Base-by-base conservation (phyloP, 2,113 vertebrate species). In the Lepisosteus osseus region DNA sequence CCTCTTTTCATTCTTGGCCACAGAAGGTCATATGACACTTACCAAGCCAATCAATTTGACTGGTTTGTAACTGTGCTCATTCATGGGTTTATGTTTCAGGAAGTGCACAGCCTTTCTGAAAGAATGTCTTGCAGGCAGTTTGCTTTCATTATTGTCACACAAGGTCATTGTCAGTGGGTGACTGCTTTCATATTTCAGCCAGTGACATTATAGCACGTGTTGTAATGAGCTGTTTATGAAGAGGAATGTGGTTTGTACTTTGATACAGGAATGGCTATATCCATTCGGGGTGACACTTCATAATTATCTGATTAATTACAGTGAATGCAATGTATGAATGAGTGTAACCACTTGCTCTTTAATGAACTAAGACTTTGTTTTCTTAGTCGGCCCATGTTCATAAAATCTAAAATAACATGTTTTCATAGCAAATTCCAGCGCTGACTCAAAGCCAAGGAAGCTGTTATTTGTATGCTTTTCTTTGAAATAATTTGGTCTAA, bases 221-320 rank as follows among this genome's bases (percentile, higher is more conserved):
- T 29, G 29, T 29, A 29, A 29, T 29, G 0, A 29, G 29, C 29
- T 29, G 29, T 29, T 29, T 29, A 29, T 29, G 29, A 29, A 29
- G 29, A 29, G 29, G 29, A 29, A 29, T 29, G 29, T 29, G 29
- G 29, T 29, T 29, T 29, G 29, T 29, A 29, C 29, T 29, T 1
- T 29, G 29, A 29, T 29, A 29, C 29, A 29, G 29, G 29, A 29
- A 29, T 29, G 29, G 29, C 29, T 29, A 29, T 29, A 29, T 29
- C 29, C 29, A 29, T 29, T 29, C 29, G 1, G 29, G 29, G 29
- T 29, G 29, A 29, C 29, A 29, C 29, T 29, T 29, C 29, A 29
- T 29, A 29, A 29, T 29, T 29, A 29, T 81, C 81, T 85, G 86
- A 90, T 87, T 75, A 68, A 87, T 87, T 81, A 76, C 82, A 84